A percentile compares a stretch with the other conserved stretches of the same genome.
Evolutionary conservation across 2,888 invertebrate genomes (phyloP).

Genomic region (Nudaria mundana): DNA sequence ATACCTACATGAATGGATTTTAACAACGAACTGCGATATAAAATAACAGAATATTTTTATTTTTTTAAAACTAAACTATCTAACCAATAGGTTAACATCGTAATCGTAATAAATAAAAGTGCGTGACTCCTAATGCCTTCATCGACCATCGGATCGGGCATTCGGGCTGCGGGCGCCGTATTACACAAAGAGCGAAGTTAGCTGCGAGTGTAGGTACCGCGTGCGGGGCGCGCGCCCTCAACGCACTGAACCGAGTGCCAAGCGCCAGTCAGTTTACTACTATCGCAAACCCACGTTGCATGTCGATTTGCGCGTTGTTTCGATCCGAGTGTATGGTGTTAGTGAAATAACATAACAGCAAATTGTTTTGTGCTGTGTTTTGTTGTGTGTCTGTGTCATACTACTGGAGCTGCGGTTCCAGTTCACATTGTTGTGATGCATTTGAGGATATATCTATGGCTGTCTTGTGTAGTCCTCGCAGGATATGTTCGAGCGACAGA

Average conservation of each 20-base stretch:
- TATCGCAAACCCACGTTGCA: constrained; percentile 57
- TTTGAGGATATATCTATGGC: constrained; percentile 88
- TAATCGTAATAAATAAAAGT: constrained; percentile 61
- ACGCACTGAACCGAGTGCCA: constrained; percentile 61
- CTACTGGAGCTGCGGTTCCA: constrained; percentile 63
- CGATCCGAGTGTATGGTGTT: constrained; percentile 71
- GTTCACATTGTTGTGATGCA: constrained; percentile 84
- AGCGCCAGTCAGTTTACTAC: constrained; percentile 74
- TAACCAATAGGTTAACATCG: constrained; percentile 38
- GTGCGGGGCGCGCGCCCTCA: constrained; percentile 58
- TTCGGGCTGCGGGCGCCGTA: constrained; percentile 58
- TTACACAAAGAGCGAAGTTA: constrained; percentile 57
- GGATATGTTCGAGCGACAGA: constrained; percentile 88
- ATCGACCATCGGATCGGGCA: constrained; percentile 53
- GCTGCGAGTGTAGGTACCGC: constrained; percentile 41
- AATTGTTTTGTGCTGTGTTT: constrained; percentile 74
- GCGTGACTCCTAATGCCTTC: constrained; percentile 69
- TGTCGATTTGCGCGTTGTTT: constrained; percentile 63
- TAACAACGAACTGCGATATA: no score
- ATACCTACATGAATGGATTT: no score
- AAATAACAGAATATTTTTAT: no score
- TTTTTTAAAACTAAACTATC: no score
- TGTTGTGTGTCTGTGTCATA: constrained; percentile 66
- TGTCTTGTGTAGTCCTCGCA: constrained; percentile 86
- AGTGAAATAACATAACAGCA: constrained; percentile 76